phyloP scores from a whole-genome alignment of 37 sponge, comb jelly and placozoan genomes.

The Theonella swinhoei region DNA sequence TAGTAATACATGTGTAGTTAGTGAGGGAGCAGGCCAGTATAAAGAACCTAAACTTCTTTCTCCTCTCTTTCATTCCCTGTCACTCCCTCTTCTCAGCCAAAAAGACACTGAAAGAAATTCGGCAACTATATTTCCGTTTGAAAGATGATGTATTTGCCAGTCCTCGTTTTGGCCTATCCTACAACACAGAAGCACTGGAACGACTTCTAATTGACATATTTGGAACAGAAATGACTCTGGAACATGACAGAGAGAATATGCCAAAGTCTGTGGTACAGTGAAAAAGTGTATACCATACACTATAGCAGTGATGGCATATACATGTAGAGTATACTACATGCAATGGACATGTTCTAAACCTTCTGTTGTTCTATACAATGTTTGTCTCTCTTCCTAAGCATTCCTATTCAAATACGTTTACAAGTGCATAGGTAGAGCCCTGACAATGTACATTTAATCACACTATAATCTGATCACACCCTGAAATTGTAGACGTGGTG shows the following conservation, averaged over 20 bases:
- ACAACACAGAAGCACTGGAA: conserved; percentile 51
- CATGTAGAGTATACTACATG: neutral
- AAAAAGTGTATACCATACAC: neutral
- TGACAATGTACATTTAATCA: no score
- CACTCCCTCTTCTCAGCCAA: no score
- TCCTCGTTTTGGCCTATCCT: conserved; percentile 7
- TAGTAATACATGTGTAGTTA: no score
- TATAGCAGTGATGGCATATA: neutral
- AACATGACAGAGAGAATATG: neutral
- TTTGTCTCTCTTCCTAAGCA: no score
- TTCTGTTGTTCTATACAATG: no score
- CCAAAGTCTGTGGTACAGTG: conserved; percentile 45
- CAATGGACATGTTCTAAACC: neutral
- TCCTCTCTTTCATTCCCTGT: no score
- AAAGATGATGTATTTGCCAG: conserved; percentile 49
- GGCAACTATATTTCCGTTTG: conserved; percentile 49
- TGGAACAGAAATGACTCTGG: conserved; percentile 41
- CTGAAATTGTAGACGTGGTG: no score
- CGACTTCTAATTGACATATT: conserved; percentile 45
- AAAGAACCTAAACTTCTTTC: no score
- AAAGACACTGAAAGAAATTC: conserved; percentile 14
- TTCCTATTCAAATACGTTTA: no score
- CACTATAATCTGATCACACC: no score
- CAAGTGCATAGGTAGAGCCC: no score
- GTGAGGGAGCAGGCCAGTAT: no score